Percentiles rank a stretch among this genome's conserved stretches.
These are phyloP conservation scores for Smutsia temminckii DNA, from an alignment of 2,797 vertebrate species.

Conservation along the genomic window DNA sequence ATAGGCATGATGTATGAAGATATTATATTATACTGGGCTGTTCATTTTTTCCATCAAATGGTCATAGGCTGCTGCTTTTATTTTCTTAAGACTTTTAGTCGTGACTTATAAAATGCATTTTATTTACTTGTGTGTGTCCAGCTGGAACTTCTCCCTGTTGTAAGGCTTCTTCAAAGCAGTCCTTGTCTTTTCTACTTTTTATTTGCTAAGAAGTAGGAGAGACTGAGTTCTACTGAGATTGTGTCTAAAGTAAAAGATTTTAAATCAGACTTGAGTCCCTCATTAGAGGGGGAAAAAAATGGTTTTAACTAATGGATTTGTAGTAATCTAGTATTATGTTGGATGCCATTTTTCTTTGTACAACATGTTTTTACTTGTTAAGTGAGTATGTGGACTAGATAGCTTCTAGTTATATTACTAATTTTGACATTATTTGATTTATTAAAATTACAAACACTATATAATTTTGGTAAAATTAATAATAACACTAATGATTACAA, in stretches of 20 bases:
- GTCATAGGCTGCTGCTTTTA: neutral
- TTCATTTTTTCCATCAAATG: neutral
- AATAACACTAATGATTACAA: neutral
- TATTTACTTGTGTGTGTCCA: neutral
- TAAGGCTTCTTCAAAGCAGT: neutral
- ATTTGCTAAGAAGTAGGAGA: neutral
- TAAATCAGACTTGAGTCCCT: neutral
- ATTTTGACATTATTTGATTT: neutral
- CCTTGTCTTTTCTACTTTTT: neutral
- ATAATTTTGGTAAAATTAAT: neutral
- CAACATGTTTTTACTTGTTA: conserved; percentile 34
- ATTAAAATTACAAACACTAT: neutral
- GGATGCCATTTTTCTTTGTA: neutral
- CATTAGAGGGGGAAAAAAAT: neutral
- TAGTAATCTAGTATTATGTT: neutral
- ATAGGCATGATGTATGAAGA: neutral
- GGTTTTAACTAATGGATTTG: neutral
- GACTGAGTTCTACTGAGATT: neutral
- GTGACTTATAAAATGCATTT: neutral
- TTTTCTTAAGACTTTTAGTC: neutral
- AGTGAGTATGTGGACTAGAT: neutral
- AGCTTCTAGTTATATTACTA: neutral
- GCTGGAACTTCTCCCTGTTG: neutral
- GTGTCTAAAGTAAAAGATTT: neutral
- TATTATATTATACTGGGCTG: neutral